phyloP scores from a whole-genome alignment of 2,797 vertebrate genomes.

The Sebastes variabilis region DNA sequence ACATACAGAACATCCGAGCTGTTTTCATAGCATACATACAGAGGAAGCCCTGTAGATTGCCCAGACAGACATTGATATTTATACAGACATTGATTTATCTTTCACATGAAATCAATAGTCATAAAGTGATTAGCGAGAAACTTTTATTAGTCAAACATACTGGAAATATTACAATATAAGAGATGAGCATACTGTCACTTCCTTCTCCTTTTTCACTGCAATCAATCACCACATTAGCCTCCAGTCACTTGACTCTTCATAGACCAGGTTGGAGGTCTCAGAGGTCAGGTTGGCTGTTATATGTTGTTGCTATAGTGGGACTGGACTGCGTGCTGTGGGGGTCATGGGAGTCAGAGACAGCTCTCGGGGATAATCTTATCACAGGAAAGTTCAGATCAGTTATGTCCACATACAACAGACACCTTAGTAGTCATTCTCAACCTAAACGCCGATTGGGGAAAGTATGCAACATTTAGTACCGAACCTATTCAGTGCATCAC shows the following conservation, averaged over 20 bases:
- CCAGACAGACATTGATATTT: not conserved
- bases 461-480: not conserved
- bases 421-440: not conserved
- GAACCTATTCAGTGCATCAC: not conserved
- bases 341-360: constrained; percentile 46
- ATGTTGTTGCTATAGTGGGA: constrained; percentile 4
- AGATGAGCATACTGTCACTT: constrained; percentile 39
- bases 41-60: not conserved
- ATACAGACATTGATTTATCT: not conserved
- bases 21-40: not conserved
- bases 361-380: not conserved
- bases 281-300: constrained; percentile 52
- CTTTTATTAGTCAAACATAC: constrained; percentile 81
- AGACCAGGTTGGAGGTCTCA: constrained; percentile 75
- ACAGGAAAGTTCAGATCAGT: constrained; percentile 3
- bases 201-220: constrained; percentile 48
- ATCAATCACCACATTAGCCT: constrained; percentile 38
- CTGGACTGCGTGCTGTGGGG: not conserved
- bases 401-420: not conserved
- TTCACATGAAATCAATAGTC: not conserved
- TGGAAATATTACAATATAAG: constrained; percentile 61
- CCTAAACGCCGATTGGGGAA: not conserved
- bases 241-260: constrained; percentile 75
- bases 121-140: constrained; percentile 41
- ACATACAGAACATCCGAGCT: not conserved